Evolutionary conservation across 2,113 vertebrate genomes (phyloP).

Genomic region (Lampris megalopsis): DNA sequence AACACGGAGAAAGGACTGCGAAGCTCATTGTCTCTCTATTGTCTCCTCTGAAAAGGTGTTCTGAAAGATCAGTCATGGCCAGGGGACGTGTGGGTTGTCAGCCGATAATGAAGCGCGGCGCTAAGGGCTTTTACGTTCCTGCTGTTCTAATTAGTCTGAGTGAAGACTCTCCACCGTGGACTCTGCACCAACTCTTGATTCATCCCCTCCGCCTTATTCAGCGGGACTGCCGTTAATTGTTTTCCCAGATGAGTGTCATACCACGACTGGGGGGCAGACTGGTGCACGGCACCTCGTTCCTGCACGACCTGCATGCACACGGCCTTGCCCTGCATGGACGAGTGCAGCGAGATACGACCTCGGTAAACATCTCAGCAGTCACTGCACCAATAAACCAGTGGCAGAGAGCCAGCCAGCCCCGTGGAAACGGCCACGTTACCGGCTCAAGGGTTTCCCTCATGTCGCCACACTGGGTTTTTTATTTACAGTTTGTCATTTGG

Average conservation of each 20-base stretch:
- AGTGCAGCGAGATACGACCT: no score
- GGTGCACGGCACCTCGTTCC: conserved; percentile 74
- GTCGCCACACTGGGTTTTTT: no score
- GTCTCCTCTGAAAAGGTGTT: conserved; percentile 58
- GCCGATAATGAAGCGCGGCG: conserved; percentile 84
- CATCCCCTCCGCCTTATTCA: conserved; percentile 90
- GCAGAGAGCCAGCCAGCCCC: no score
- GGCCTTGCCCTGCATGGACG: no score
- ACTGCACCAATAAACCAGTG: no score
- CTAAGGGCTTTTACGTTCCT: conserved; percentile 85
- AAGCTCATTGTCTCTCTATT: conserved; percentile 66
- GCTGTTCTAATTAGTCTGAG: conserved; percentile 90
- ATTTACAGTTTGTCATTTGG: no score
- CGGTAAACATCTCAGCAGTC: no score
- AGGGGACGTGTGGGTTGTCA: conserved; percentile 87
- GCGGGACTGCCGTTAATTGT: conserved; percentile 90
- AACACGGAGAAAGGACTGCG: conserved; percentile 69
- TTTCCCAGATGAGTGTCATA: conserved; percentile 93
- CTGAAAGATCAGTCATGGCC: conserved; percentile 82
- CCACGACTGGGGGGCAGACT: conserved; percentile 81
- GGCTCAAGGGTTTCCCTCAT: no score
- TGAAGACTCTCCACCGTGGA: conserved; percentile 84
- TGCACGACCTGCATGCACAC: no score
- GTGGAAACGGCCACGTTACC: no score
- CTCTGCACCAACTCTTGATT: conserved; percentile 93